Evolutionary conservation across 2,888 invertebrate species (phyloP), one percentile per base, ranked within the genome.

Genomic region (Synanthedon formicaeformis): DNA sequence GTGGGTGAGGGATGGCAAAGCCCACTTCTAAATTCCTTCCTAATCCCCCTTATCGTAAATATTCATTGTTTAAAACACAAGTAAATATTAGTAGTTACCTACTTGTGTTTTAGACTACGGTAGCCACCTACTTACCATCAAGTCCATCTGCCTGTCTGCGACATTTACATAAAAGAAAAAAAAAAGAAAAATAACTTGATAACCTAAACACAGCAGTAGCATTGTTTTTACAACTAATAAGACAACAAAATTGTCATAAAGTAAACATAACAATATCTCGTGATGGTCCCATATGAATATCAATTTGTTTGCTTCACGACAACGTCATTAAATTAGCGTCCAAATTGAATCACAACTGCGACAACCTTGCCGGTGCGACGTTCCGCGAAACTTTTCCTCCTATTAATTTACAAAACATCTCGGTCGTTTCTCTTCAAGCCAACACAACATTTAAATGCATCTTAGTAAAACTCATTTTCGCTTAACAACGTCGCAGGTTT

Each of bases 291-390:
- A 86, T 85, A 84, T 87, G 87, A 85, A 86, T 87, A 85, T 85
- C 86, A 86, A 87, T 86, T 83, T 86, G 85, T 82, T 85, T 84
- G 75, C 79, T 71, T 79, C 72, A 60, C 80, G 73, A 78, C 79
- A 81, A 75, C 81, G 78, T 86, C 85, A 86, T 86, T 81, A 85
- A 87, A 87, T 87, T 87, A 87, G 84, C 86, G 84, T 78, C 80
- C 81, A 85, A 87, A 87, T 86, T 86, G 86, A 87, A 87, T 87
- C 86, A 85, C 83, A 84, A 85, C 84, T 84, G 84, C 81, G 81
- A 84, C 84, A 83, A 82, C 83, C 83, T 85, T 81, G 78, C 83
- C 78, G 76, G 78, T 77, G 77, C 78, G 75, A 75, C 77, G 80
- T 81, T 77, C 81, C 80, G 80, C 78, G 73, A 81, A 87, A 86